Base-by-base conservation (phyloP, 2,888 invertebrate species). In the Ethmia dodecea region DNA sequence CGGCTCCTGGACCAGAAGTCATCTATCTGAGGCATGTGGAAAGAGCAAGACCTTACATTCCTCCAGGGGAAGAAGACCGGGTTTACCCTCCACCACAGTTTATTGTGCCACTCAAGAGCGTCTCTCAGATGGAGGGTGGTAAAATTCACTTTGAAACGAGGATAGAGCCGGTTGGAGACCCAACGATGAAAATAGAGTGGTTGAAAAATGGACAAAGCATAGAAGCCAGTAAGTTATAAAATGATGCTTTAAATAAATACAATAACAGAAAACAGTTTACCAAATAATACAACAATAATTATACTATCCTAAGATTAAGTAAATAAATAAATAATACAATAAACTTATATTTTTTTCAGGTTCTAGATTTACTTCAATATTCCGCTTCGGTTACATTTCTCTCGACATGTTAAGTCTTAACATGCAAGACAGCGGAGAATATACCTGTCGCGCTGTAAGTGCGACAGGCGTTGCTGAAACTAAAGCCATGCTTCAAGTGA, bases 311-410 rank as follows among this genome's bases (percentile, higher is more conserved):
- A 57, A 97, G 98, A 98, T 88, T 97, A n/a, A n/a, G n/a, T n/a
- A n/a, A n/a, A 22, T 22, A 22, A 22, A 5, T 22, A 22, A 9
- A n/a, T 1, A 20, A 9, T 2, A 31, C 33, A 28, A 24, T 39
- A 27, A 31, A 26, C 16, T 16, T 25, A n/a, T 30, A 37, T 22
- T 43, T 44, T 34, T 78, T 70, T 14, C 57, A 97, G 98, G 98
- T 88, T 97, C 98, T 50, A 92, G 99, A 67, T 95, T 95, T 70
- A 97, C 96, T 63, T 94, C 96, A 47, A 93, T 96, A 65, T 96
- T 98, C 88, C 95, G 98, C 72, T 99, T 99, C 86, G 99, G 99
- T 57, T 99, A 97, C 72, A 97, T 99, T 60, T 95, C 97, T 52
- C 89, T 98, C 55, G 97, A 97, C 71, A 89, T 98, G 67, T 90